Base-by-base conservation (phyloP, 2,888 invertebrate genomes). In the Hypena proboscidalis region DNA sequence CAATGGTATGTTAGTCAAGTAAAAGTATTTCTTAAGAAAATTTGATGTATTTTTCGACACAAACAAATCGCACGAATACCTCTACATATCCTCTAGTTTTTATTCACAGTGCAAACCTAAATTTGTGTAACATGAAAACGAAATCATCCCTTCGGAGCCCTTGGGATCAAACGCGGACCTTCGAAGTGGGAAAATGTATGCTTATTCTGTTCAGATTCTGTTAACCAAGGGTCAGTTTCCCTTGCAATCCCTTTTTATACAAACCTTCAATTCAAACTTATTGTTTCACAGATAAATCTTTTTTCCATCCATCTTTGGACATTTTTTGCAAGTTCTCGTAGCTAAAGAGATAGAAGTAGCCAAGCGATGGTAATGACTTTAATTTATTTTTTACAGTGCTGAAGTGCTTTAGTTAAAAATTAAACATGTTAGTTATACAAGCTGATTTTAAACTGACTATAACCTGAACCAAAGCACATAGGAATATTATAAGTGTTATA, bases 171-270 rank as follows among this genome's bases (percentile, higher is more conserved):
- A 20, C 31, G n/a, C n/a, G 8, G n/a, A 7, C 13, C 13, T 32
- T 21, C 0, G 4, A 21, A 13, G n/a, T 20, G 9, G 15, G 5
- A 4, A 4, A 13, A 29, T 52, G 33, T 51, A 51, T 55, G 19
- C 35, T 13, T 52, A 35, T 22, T 38, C 33, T 29, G 31, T 30
- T 21, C 35, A 22, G 22, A 33, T 40, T 40, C 19, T 20, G 35
- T 39, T 39, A 42, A 5, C 2, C 30, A 45, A 58, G 53, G 58
- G 58, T 58, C 40, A 23, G 31, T 10, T 15, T 19, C 32, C 19
- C 44, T 34, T 37, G 22, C 57, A 27, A 52, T 19, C 20, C 30
- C 52, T 11, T 45, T 58, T 21, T 40, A 29, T 31, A 21, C 13
- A 45, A 38, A 36, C 26, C 45, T 30, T 36, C 34, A 39, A 57